phyloP scores from a whole-genome alignment of 30 jellyfish, hydroid and myxozoan species.

The Phacellophora camtschatica region DNA sequence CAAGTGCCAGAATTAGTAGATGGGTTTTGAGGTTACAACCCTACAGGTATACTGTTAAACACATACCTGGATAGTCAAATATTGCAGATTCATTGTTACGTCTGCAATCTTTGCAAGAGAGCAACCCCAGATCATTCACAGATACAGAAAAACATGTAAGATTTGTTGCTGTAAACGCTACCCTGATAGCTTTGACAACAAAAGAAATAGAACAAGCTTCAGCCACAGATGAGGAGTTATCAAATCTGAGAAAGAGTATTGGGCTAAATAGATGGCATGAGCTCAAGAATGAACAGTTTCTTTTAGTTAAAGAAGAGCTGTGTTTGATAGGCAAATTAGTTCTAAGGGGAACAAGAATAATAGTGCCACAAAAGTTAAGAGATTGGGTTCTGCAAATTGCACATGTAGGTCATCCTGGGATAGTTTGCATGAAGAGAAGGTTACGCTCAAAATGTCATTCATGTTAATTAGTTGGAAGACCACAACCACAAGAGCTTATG shows the following conservation, averaged over 20 bases:
- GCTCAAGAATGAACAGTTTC: slow-evolving; percentile 7
- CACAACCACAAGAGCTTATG: slow-evolving; percentile 42
- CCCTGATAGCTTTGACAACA: slow-evolving; percentile 39
- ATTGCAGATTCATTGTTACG: slow-evolving; percentile 16
- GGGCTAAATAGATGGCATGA: slow-evolving; percentile 30
- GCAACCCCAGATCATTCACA: neutral
- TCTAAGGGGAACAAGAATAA: slow-evolving; percentile 50
- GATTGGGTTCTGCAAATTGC: slow-evolving; percentile 34
- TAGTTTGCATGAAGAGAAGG: slow-evolving; percentile 17
- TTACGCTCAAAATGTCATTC: slow-evolving; percentile 54
- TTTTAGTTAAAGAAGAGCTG: slow-evolving; percentile 30
- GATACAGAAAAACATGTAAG: slow-evolving; percentile 52
- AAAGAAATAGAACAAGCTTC: slow-evolving; percentile 44
- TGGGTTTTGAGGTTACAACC: slow-evolving; percentile 35
- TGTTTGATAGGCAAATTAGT: slow-evolving; percentile 17
- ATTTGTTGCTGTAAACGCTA: slow-evolving; percentile 46
- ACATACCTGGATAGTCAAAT: slow-evolving; percentile 1
- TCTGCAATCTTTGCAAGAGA: neutral
- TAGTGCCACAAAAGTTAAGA: slow-evolving; percentile 19
- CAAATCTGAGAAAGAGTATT: neutral
- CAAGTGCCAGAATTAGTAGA: slow-evolving; percentile 25
- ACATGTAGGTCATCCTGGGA: slow-evolving; percentile 69
- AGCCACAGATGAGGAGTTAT: slow-evolving; percentile 21
- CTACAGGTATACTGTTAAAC: slow-evolving; percentile 12
- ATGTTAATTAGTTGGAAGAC: slow-evolving; percentile 46